phyloP scores from a whole-genome alignment of 1,140 invertebrate species.

The Diabrotica virgifera region DNA sequence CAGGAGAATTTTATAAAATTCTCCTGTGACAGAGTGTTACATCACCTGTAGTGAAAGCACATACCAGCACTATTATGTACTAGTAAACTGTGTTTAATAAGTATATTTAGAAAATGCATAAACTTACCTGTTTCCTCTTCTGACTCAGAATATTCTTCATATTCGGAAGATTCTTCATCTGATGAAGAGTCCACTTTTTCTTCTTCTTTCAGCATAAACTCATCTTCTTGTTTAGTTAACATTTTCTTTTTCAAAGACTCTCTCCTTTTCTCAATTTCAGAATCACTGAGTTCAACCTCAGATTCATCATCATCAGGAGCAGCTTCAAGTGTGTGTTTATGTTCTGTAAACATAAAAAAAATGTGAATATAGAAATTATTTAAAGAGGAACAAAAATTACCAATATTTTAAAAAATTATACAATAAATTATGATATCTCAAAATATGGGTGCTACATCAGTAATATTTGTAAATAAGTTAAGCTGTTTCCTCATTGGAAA shows the following conservation, averaged over 20 bases:
- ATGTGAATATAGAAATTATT: no score
- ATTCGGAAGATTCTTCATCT: constrained; percentile 65
- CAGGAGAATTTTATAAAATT: no score
- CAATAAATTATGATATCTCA: background rate
- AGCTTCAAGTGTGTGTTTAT: constrained; percentile 50
- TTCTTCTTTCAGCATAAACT: constrained; percentile 59
- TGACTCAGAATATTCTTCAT: constrained; percentile 85
- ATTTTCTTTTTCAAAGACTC: constrained; percentile 63
- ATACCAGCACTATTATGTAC: no score
- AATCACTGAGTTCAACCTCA: constrained; percentile 68
- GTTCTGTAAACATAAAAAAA: constrained; percentile 30
- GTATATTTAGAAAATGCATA: no score
- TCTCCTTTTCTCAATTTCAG: constrained; percentile 79
- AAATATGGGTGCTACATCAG: no score
- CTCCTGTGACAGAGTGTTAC: no score
- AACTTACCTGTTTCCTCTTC: constrained; percentile 72
- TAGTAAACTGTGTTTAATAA: no score
- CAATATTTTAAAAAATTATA: no score
- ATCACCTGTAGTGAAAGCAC: no score
- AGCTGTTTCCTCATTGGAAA: no score
- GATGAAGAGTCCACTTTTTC: constrained; percentile 77
- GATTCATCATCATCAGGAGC: constrained; percentile 67
- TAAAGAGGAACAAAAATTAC: no score
- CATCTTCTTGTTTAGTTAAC: constrained; percentile 65
- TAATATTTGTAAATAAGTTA: no score